Base-by-base conservation (phyloP, 2,113 vertebrate species). In the Macquaria ambigua region DNA sequence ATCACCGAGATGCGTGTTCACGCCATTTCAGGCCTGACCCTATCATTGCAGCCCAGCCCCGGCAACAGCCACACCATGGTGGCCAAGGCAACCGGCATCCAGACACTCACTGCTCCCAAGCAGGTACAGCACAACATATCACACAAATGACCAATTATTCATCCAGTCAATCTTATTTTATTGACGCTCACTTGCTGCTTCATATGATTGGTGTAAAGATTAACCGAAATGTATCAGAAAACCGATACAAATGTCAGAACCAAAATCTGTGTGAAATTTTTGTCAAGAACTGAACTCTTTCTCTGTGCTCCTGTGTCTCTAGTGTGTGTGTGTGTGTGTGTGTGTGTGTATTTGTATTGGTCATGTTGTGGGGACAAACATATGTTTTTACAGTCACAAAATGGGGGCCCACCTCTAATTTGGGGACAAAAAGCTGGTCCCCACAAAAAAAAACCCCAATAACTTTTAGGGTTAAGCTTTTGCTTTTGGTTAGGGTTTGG, bases 11-110 rank as follows among this genome's bases (percentile, higher is more conserved):
- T 99, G 88, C 97, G 96, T 20, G 97, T 97, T 52, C 97, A 99
- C 79, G 95, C 97, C 68, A 92, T 99, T 55, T 97, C 98, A 43
- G 97, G 97, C 87, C 96, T 99, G 46, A 94, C 96, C 3, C 96
- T 99, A 86, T 96, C 96, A 6, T 96, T 99, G 39, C 96, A 98
- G 80, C 97, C 98, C 83, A 99, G 98, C 87, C 98, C 98, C 0
- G 98, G 97, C 20, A 99, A 97, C 90, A 99, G 98, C 92, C 98
- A 99, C 93, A 99, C 98, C 86, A 98, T 99, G 95, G 94, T 99
- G 1, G 98, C 98, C 88, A 98, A 97, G 92, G 97, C 98, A 0
- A 96, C 96, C 0, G 97, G 97, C 34, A 94, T 97, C 74, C 98
- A 97, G 92, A 98, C 97, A 2, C 97, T 99, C 83, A 96, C 95